phyloP scores from a whole-genome alignment of 1,140 invertebrate species.

The Drosophila ambigua region DNA sequence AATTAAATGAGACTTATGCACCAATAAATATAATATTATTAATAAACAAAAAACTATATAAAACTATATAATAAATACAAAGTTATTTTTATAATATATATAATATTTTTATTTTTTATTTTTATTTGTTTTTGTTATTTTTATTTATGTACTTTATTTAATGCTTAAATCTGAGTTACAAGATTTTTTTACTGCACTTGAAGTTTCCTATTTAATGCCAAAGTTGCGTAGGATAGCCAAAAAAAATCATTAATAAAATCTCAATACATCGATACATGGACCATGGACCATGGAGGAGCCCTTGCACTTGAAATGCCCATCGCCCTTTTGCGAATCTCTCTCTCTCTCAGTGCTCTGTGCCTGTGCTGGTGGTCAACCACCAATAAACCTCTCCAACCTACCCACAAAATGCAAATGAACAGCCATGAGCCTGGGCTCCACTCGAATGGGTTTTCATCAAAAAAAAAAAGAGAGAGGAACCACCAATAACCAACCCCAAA shows the following conservation, averaged over 20 bases:
- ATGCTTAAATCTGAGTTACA: too few relatives aligned
- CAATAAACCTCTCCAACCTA: conserved; percentile 47
- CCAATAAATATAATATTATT: too few relatives aligned
- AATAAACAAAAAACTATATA: too few relatives aligned
- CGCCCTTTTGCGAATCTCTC: conserved; percentile 36
- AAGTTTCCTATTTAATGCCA: conserved; percentile 1
- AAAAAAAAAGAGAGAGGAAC: conserved; percentile 37
- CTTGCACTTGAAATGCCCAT: conserved; percentile 66
- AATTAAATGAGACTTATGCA: too few relatives aligned
- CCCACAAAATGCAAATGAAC: conserved; percentile 72
- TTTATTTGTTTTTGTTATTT: too few relatives aligned
- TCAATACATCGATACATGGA: conserved; percentile 51
- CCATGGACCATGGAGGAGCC: conserved; percentile 36
- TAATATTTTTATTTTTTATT: too few relatives aligned
- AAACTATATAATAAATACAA: too few relatives aligned
- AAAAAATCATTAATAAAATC: conserved; percentile 1
- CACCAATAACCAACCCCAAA: conserved; percentile 64
- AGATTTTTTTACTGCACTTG: not conserved
- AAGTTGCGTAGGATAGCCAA: not conserved
- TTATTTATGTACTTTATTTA: too few relatives aligned
- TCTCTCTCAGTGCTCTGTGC: not conserved
- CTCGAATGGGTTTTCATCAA: conserved; percentile 47
- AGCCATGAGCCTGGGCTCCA: conserved; percentile 41
- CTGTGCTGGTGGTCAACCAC: conserved; percentile 63
- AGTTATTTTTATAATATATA: not conserved